Percentiles rank a stretch among this genome's conserved stretches.
phyloP scores from a whole-genome alignment of 2,888 invertebrate genomes.

The Trilocha varians region DNA sequence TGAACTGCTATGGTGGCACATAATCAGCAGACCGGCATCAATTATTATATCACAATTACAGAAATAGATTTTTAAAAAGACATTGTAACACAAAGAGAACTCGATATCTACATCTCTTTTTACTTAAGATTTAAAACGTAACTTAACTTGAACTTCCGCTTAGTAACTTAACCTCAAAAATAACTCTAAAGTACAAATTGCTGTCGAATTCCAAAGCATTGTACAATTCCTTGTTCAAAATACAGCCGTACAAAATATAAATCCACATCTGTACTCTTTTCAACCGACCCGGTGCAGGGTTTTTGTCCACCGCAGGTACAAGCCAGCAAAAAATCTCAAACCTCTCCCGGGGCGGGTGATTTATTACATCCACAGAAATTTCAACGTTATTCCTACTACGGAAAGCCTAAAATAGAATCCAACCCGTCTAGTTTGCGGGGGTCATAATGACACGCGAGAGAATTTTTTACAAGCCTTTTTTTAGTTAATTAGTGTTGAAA shows the following conservation, averaged over 20 bases:
- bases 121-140: no score
- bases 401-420: constrained; percentile 1
- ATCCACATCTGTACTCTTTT: constrained; percentile 2
- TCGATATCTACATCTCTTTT: no score
- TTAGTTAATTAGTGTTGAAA: constrained; percentile 51
- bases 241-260: neutral
- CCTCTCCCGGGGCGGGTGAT: constrained; percentile 32
- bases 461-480: constrained; percentile 37
- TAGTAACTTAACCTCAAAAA: no score
- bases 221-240: neutral
- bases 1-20: no score
- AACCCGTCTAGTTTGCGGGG: constrained; percentile 32
- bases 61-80: no score
- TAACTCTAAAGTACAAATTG: no score
- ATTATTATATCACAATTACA: no score
- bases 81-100: no score
- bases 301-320: constrained; percentile 57
- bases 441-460: constrained; percentile 58
- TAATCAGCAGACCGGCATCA: no score
- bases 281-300: neutral
- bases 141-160: no score
- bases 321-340: constrained; percentile 35
- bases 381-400: neutral
- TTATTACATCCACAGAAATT: constrained; percentile 1
- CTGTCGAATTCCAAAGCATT: neutral